Percentiles rank a stretch among this genome's conserved stretches.
Conservation (phyloP, 2,888 invertebrate genomes). For the Pterostichus madidus region DNA sequence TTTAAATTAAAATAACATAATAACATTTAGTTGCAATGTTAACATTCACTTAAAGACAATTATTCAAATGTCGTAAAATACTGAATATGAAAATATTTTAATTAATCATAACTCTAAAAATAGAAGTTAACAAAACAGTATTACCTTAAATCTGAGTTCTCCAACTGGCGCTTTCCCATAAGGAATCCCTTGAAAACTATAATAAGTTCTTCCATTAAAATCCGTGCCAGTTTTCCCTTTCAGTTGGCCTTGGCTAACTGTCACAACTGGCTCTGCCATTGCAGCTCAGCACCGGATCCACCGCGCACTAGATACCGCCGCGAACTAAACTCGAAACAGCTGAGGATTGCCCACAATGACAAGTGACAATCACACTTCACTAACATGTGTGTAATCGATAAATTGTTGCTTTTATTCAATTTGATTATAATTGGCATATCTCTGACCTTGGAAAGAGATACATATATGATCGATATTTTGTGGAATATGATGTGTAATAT, state of each 20-base stretch:
- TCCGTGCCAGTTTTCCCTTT: slow-evolving; percentile 71
- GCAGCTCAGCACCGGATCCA: background rate
- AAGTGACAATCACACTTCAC: background rate
- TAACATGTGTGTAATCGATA: background rate
- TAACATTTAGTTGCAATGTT: no score
- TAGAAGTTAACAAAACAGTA: background rate
- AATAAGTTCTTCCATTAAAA: slow-evolving; percentile 71
- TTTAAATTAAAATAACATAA: no score
- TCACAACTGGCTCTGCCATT: slow-evolving; percentile 70
- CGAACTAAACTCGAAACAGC: background rate
- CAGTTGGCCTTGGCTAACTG: slow-evolving; percentile 73
- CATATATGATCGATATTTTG: no score
- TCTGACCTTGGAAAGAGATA: no score
- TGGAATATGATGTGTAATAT: no score
- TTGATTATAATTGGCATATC: no score
- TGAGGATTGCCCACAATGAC: background rate
- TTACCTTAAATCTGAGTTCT: slow-evolving; percentile 75
- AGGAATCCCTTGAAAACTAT: slow-evolving; percentile 75
- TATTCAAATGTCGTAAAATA: no score
- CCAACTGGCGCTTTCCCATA: slow-evolving; percentile 76
- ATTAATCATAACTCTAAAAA: no score
- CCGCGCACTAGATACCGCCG: background rate
- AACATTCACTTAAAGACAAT: no score
- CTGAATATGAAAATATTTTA: no score
- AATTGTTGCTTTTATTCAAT: no score